These are phyloP conservation scores for Drosophila ogumai DNA, from an alignment of 1,140 invertebrate genomes.

Conservation along the genomic window DNA sequence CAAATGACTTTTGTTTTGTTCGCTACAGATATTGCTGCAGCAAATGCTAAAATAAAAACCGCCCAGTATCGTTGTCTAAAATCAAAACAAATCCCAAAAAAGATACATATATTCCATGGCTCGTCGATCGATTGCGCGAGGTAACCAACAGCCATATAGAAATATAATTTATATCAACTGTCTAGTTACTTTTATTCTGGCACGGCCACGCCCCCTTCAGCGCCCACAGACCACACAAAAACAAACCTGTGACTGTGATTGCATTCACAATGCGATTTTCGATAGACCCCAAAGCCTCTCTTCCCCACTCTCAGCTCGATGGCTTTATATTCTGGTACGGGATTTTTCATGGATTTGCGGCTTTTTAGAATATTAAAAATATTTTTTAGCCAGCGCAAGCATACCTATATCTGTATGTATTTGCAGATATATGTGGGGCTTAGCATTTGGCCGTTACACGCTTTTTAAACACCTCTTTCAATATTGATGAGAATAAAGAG, in stretches of 20 bases:
- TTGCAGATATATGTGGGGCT: slow-evolving; percentile 26
- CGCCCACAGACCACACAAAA: slow-evolving; percentile 28
- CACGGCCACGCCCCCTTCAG: slow-evolving; percentile 2
- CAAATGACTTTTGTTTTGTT: slow-evolving; percentile 53
- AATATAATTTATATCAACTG: slow-evolving; percentile 79
- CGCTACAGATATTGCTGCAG: slow-evolving; percentile 69
- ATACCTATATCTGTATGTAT: neutral
- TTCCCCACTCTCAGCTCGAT: slow-evolving; percentile 19
- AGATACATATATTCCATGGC: slow-evolving; percentile 13
- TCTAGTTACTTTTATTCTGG: slow-evolving; percentile 59
- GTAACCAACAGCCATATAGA: slow-evolving; percentile 63
- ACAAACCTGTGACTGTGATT: slow-evolving; percentile 64
- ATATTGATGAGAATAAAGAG: slow-evolving; percentile 73
- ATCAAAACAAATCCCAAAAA: slow-evolving; percentile 68
- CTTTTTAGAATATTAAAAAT: slow-evolving; percentile 83
- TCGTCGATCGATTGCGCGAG: slow-evolving; percentile 42
- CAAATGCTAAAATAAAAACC: slow-evolving; percentile 75
- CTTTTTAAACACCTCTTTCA: slow-evolving; percentile 73
- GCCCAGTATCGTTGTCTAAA: slow-evolving; percentile 61
- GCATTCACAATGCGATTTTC: slow-evolving; percentile 63
- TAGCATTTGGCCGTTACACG: slow-evolving; percentile 68
- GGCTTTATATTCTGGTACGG: slow-evolving; percentile 37
- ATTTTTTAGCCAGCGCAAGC: slow-evolving; percentile 46
- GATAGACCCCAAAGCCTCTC: slow-evolving; percentile 28
- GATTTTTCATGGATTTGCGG: slow-evolving; percentile 78